phyloP scores from a whole-genome alignment of 2,113 vertebrate species.

The Sprattus sprattus region DNA sequence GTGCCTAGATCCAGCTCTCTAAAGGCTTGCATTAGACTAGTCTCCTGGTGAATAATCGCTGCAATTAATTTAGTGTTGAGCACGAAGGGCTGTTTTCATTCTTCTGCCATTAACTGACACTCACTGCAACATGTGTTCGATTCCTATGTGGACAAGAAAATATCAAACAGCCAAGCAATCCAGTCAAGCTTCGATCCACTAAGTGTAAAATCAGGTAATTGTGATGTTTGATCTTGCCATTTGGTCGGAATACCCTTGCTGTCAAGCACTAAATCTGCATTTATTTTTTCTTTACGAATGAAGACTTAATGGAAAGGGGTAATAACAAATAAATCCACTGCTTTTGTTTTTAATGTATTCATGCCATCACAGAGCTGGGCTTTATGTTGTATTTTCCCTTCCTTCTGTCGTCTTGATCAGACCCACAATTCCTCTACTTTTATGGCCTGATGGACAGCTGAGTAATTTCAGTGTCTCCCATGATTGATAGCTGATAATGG shows the following conservation, averaged over 20 bases:
- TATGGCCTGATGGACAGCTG: conserved; percentile 78
- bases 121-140: conserved; percentile 58
- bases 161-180: conserved; percentile 15
- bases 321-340: conserved; percentile 41
- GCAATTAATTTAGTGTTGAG: conserved; percentile 77
- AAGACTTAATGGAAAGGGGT: conserved; percentile 45
- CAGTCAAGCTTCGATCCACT: conserved; percentile 59
- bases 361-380: conserved; percentile 45
- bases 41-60: conserved; percentile 73
- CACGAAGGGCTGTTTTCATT: conserved; percentile 67
- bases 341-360: conserved; percentile 51
- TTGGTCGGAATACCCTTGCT: conserved; percentile 62
- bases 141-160: conserved; percentile 53
- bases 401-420: conserved; percentile 73
- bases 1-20: conserved; percentile 70
- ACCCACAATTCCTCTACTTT: conserved; percentile 71
- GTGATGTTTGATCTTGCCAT: conserved; percentile 71
- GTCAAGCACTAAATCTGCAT: conserved; percentile 67
- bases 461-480: conserved; percentile 78
- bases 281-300: conserved; percentile 66
- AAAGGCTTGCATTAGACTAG: conserved; percentile 73
- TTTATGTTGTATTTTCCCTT: conserved; percentile 42
- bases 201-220: conserved; percentile 69
- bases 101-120: conserved; percentile 61
- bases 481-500: conserved; percentile 85